Conservation (phyloP, 2,888 invertebrate genomes). For the Hirudinaria manillensis region DNA sequence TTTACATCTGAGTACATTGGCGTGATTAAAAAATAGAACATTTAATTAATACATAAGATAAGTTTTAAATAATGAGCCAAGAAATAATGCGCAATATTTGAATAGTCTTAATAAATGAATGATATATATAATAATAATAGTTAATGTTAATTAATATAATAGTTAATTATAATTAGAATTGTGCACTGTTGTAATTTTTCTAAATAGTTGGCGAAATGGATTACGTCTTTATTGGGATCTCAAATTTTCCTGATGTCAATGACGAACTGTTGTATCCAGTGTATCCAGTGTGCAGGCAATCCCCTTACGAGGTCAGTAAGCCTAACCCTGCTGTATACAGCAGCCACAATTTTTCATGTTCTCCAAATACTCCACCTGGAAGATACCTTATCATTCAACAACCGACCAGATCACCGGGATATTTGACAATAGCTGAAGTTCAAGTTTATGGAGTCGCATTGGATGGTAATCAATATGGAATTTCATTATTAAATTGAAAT, state of each 20-base stretch:
- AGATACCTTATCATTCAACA: background rate
- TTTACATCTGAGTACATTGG: too few relatives aligned
- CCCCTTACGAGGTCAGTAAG: background rate
- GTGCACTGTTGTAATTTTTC: too few relatives aligned
- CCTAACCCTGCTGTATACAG: background rate
- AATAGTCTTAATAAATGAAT: too few relatives aligned
- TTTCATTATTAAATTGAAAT: too few relatives aligned
- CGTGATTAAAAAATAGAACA: too few relatives aligned
- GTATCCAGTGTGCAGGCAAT: background rate
- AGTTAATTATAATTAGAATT: too few relatives aligned
- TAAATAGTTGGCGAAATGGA: too few relatives aligned
- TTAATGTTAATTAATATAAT: too few relatives aligned
- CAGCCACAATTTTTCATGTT: background rate
- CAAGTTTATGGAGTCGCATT: background rate
- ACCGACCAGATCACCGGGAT: background rate
- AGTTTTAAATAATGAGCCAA: too few relatives aligned
- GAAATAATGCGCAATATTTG: too few relatives aligned
- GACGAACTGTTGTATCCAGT: background rate
- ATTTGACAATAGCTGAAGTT: background rate
- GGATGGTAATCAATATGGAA: background rate
- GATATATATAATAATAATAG: too few relatives aligned
- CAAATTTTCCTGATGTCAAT: background rate
- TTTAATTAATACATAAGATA: too few relatives aligned
- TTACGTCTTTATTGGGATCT: background rate
- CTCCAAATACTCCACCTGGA: background rate